phyloP scores from a whole-genome alignment of 2,797 vertebrate genomes.

The Rhinoraja longicauda region DNA sequence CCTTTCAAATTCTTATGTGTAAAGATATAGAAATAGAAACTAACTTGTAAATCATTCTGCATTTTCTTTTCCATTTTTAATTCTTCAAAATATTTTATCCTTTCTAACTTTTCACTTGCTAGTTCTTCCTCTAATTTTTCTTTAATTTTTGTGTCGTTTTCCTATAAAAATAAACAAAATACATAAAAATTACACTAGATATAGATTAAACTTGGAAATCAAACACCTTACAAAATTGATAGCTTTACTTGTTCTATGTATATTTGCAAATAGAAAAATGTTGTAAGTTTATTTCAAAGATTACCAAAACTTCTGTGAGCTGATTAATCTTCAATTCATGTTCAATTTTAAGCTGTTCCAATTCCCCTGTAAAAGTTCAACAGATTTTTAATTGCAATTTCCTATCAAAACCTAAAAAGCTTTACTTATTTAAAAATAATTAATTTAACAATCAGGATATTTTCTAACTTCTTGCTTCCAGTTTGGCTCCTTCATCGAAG shows the following conservation, averaged over 20 bases:
- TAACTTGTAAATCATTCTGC: slow-evolving; percentile 53
- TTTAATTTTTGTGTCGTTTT: slow-evolving; percentile 48
- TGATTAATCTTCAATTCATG: slow-evolving; percentile 66
- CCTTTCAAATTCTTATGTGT: background rate
- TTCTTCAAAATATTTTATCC: slow-evolving; percentile 51
- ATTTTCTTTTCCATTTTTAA: slow-evolving; percentile 53
- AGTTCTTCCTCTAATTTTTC: slow-evolving; percentile 50
- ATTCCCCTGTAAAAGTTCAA: slow-evolving; percentile 62
- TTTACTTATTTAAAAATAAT: background rate
- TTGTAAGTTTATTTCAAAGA: slow-evolving; percentile 15
- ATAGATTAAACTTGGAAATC: background rate
- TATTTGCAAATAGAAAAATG: background rate
- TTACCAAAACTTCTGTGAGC: slow-evolving; percentile 68
- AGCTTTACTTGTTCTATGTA: background rate
- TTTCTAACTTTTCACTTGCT: slow-evolving; percentile 45
- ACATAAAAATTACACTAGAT: background rate
- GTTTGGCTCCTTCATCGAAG: background rate
- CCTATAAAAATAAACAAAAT: slow-evolving; percentile 47
- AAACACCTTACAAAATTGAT: slow-evolving; percentile 18
- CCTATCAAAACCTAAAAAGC: background rate
- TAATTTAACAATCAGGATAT: background rate
- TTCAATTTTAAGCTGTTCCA: slow-evolving; percentile 57
- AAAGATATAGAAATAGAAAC: slow-evolving; percentile 24
- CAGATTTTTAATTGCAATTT: background rate
- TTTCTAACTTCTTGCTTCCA: background rate